Conservation (phyloP, 1,140 invertebrate genomes). For the Teleogryllus occipitalis region DNA sequence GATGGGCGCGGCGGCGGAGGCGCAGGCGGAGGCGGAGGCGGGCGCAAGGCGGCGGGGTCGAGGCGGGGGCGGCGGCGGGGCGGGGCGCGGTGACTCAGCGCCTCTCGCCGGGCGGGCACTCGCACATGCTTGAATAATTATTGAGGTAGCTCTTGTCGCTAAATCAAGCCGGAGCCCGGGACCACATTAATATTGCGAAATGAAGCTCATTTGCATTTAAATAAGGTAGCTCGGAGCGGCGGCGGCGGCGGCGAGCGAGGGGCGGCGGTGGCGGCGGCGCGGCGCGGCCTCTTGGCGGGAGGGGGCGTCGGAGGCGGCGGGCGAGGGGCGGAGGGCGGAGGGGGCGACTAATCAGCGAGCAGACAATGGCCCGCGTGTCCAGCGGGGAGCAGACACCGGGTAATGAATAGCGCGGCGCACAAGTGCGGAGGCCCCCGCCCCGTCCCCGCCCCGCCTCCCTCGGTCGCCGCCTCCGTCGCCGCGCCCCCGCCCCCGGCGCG, state of each 20-base stretch:
- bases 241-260: too few relatives aligned
- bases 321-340: background rate
- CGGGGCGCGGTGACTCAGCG: background rate
- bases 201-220: constrained; percentile 82
- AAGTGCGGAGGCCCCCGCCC: background rate
- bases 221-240: constrained; percentile 48
- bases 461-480: background rate
- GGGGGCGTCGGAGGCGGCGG: too few relatives aligned
- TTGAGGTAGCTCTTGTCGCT: constrained; percentile 16
- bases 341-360: background rate
- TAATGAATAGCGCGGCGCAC: background rate
- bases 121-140: constrained; percentile 17
- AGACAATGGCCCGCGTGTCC: background rate
- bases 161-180: constrained; percentile 6
- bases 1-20: background rate
- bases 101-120: background rate
- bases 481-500: too few relatives aligned
- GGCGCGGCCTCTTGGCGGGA: too few relatives aligned
- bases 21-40: too few relatives aligned
- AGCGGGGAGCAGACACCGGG: background rate
- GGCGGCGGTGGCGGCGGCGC: too few relatives aligned
- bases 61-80: too few relatives aligned
- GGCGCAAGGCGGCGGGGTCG: background rate
- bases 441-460: too few relatives aligned
- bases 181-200: constrained; percentile 77